Evolutionary conservation across 30 jellyfish, hydroid and myxozoan genomes (phyloP).

Genomic region (Pseudorhiza aurosa): DNA sequence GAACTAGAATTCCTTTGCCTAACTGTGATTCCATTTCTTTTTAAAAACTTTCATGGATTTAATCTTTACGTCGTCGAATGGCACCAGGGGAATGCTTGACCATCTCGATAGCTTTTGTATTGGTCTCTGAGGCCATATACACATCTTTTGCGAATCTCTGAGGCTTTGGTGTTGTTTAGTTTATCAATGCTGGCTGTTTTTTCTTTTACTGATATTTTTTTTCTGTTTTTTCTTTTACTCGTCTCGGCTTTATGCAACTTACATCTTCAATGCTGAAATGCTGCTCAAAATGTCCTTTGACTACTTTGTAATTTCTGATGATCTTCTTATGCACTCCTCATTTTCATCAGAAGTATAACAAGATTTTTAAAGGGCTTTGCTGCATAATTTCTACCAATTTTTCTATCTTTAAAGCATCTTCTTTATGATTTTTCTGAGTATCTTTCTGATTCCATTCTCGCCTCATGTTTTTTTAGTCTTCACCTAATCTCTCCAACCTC

Average conservation of each 20-base stretch:
- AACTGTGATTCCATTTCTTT: too few species aligned
- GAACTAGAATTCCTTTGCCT: too few species aligned
- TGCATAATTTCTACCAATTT: constrained; percentile 24
- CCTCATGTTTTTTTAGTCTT: constrained; percentile 23
- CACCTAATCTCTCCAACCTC: background rate
- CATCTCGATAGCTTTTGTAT: constrained; percentile 30
- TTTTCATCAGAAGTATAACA: constrained; percentile 25
- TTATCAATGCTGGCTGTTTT: constrained; percentile 37
- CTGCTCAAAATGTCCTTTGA: constrained; percentile 43
- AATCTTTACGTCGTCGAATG: too few species aligned
- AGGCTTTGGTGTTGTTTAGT: constrained; percentile 28
- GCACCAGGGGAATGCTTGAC: constrained; percentile 49
- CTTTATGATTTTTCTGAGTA: constrained; percentile 23
- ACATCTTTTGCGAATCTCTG: too few species aligned
- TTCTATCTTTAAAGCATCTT: constrained; percentile 27
- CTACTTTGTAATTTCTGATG: constrained; percentile 45
- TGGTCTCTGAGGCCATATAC: too few species aligned
- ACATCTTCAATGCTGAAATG: constrained; percentile 15
- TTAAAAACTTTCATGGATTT: too few species aligned
- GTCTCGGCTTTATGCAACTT: constrained; percentile 22
- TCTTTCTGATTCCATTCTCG: constrained; percentile 22
- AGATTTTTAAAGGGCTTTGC: constrained; percentile 15
- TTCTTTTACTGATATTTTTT: constrained; percentile 54
- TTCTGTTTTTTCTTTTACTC: constrained; percentile 36
- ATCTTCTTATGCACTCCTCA: constrained; percentile 30